Conservation (phyloP, 2,797 vertebrate species). For the Liasis olivaceus region DNA sequence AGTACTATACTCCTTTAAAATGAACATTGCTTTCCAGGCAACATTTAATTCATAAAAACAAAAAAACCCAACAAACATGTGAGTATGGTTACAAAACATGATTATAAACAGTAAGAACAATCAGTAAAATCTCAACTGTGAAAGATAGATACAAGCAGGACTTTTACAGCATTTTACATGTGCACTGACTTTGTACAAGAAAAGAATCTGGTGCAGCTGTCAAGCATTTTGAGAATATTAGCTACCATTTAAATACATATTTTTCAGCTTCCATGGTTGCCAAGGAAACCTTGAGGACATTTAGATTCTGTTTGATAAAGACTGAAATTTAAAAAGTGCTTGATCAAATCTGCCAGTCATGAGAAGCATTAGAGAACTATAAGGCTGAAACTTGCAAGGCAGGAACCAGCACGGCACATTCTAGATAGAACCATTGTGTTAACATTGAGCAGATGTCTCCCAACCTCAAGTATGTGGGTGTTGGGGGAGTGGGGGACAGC, state of each 20-base stretch:
- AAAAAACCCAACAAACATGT: background rate
- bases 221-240: background rate
- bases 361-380: background rate
- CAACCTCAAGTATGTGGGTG: background rate
- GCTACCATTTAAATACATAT: background rate
- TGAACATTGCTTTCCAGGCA: background rate
- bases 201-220: background rate
- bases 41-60: background rate
- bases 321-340: too few relatives aligned
- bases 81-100: background rate
- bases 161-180: background rate
- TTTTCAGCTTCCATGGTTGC: background rate
- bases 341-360: background rate
- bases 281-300: background rate
- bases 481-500: accelerated
- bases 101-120: background rate
- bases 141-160: background rate
- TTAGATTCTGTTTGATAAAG: background rate
- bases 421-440: background rate
- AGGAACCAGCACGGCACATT: background rate
- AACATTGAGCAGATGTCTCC: background rate
- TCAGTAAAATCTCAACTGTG: background rate
- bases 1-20: background rate
- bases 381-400: background rate
- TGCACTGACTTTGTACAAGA: background rate